These are phyloP conservation scores for Ischnus inquisitorius DNA, from an alignment of 2,888 invertebrate species.

Conservation along the genomic window DNA sequence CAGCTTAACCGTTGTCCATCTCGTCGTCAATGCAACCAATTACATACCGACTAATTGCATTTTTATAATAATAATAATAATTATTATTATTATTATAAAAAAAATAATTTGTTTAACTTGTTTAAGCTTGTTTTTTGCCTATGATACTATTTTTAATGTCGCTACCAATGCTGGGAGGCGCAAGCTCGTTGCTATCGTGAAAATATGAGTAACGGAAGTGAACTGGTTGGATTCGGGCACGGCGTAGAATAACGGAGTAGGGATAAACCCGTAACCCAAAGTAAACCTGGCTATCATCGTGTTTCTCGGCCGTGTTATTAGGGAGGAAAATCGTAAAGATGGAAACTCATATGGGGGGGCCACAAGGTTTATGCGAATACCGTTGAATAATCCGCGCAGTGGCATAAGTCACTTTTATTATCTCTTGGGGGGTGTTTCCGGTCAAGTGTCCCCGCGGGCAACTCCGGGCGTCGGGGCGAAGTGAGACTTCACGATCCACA, in stretches of 20 bases:
- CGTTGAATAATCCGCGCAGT: constrained; percentile 72
- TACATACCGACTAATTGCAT: too few relatives aligned
- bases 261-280: constrained; percentile 12
- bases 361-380: constrained; percentile 48
- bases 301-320: constrained; percentile 64
- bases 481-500: constrained; percentile 59
- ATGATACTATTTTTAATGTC: neutral
- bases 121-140: too few relatives aligned
- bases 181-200: too few relatives aligned
- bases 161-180: neutral
- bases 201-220: neutral
- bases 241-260: constrained; percentile 16
- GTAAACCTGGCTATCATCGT: constrained; percentile 48
- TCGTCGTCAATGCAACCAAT: neutral
- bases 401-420: constrained; percentile 81
- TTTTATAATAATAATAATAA: too few relatives aligned
- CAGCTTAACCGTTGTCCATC: neutral
- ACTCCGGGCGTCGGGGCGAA: constrained; percentile 39
- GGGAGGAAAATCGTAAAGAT: constrained; percentile 67
- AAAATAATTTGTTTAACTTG: too few relatives aligned
- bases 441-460: constrained; percentile 82
- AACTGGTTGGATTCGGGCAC: constrained; percentile 42
- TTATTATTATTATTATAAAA: too few relatives aligned
- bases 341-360: constrained; percentile 53
- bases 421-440: constrained; percentile 78